Evolutionary conservation across 2,888 invertebrate genomes (phyloP).

Genomic region (Drosophila aldrichi): DNA sequence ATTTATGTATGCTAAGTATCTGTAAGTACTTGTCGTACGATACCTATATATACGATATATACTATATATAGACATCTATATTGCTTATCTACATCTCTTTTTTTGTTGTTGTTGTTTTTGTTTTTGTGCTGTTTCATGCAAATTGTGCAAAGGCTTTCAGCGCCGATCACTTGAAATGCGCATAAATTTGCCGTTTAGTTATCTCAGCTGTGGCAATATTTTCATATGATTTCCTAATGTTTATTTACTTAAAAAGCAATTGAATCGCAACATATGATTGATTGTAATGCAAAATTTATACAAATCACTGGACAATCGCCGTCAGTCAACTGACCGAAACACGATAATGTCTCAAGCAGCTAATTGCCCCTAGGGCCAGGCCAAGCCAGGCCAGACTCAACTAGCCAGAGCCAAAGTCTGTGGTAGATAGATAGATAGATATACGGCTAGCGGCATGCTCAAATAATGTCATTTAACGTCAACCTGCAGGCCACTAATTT

Average conservation of each 20-base stretch:
- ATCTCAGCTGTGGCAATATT: slow-evolving; percentile 20
- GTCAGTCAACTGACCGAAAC: slow-evolving; percentile 27
- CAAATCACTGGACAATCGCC: slow-evolving; percentile 55
- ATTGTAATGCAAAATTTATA: slow-evolving; percentile 78
- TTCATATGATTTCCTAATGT: slow-evolving; percentile 64
- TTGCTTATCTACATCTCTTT: slow-evolving; percentile 2
- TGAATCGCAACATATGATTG: slow-evolving; percentile 68
- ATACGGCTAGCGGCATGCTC: slow-evolving; percentile 15
- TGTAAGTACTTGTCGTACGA: slow-evolving; percentile 3
- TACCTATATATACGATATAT: neutral
- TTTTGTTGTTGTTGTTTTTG: slow-evolving; percentile 18
- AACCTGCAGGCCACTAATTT: slow-evolving; percentile 79
- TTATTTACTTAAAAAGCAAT: slow-evolving; percentile 72
- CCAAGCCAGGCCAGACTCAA: neutral
- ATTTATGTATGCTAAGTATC: slow-evolving; percentile 18
- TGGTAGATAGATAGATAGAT: slow-evolving; percentile 4
- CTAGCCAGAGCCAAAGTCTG: neutral
- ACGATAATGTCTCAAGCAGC: slow-evolving; percentile 59
- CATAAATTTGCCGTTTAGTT: slow-evolving; percentile 57
- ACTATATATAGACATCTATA: neutral
- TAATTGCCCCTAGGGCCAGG: slow-evolving; percentile 61
- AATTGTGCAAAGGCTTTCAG: slow-evolving; percentile 45
- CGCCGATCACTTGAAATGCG: slow-evolving; percentile 68
- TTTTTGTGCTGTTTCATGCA: slow-evolving; percentile 51
- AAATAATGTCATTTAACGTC: slow-evolving; percentile 77